Evolutionary conservation across 2,888 invertebrate genomes (phyloP).

Genomic region (Lissocephala sabroskyi): DNA sequence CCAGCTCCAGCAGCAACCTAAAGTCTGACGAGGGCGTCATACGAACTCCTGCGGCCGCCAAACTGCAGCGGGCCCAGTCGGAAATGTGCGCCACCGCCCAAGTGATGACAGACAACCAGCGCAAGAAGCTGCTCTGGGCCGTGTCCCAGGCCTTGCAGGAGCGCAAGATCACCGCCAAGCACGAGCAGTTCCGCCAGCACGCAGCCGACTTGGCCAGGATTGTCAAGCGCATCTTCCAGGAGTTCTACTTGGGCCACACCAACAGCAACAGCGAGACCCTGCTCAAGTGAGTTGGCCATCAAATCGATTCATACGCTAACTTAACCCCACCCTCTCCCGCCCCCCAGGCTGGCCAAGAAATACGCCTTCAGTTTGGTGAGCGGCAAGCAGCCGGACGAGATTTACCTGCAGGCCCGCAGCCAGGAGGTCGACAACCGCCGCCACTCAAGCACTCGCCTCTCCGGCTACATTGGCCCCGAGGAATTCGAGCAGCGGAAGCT

Average conservation of each 20-base stretch:
- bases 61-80: conserved; percentile 54
- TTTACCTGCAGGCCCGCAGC: conserved; percentile 70
- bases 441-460: conserved; percentile 48
- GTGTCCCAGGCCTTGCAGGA: conserved; percentile 83
- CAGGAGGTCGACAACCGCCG: conserved; percentile 59
- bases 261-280: conserved; percentile 86
- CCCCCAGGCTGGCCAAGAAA: conserved; percentile 76
- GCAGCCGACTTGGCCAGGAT: conserved; percentile 80
- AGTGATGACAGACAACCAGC: conserved; percentile 67
- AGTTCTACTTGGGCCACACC: conserved; percentile 75
- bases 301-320: background rate
- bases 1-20: conserved; percentile 39
- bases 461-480: conserved; percentile 69
- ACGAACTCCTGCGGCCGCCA: conserved; percentile 36
- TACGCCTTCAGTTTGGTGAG: conserved; percentile 79
- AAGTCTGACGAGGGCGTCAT: no score
- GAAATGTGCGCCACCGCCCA: conserved; percentile 45
- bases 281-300: conserved; percentile 74
- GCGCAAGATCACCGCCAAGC: conserved; percentile 79
- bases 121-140: conserved; percentile 85
- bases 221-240: conserved; percentile 78
- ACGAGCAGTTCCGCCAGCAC: conserved; percentile 81
- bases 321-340: background rate
- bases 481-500: conserved; percentile 65
- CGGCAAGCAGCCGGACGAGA: conserved; percentile 79